Base-by-base conservation (phyloP, 1,140 invertebrate species). In the Brachionus plicatilis region DNA sequence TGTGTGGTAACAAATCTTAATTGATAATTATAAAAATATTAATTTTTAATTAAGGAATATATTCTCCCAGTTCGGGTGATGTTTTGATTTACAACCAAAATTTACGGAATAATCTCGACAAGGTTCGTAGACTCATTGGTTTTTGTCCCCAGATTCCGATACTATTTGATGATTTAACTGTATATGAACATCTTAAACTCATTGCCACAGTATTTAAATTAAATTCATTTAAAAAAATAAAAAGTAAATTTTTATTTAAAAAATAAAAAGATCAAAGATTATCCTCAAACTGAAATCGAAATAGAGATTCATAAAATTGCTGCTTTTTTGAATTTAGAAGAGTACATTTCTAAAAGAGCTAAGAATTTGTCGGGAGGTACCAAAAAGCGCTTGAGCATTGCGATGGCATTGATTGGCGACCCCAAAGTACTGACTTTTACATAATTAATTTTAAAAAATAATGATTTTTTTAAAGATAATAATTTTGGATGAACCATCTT, bases 71-170 rank as follows among this genome's bases (percentile, higher is more conserved):
- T 0, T 90, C 89, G 65, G 94, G 94, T 2, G 92, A 91, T 14
- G 93, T 94, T 4, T 87, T 89, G 41, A 90, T 95, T 3, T 92
- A 93, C 85, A 93, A 92, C 17, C 92, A 91, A 87, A 92, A 93
- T 87, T 91, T 94, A 53, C 86, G 88, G 50, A 91, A 85, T 6
- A 87, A 91, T 76, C 89, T 91, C 47, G 86, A 89, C 5, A 86
- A 86, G 14, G 93, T 94, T 1, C 91, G 94, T 9, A 33, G 17
- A 41, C 27, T n/a, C 29, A 89, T 96, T 0, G 95, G 96, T 0
- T 90, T 96, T 6, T 99, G 96, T 90, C 96, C 96, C 7, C 97
- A 99, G 89, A 95, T 97, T 88, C 95, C 98, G 88, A 94, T 97
- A 85, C 91, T 98, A 1, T 97, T 97, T 88, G 93, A 95, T 76